Evolutionary conservation across 2,797 vertebrate species (phyloP).

Genomic region (Iguana delicatissima): DNA sequence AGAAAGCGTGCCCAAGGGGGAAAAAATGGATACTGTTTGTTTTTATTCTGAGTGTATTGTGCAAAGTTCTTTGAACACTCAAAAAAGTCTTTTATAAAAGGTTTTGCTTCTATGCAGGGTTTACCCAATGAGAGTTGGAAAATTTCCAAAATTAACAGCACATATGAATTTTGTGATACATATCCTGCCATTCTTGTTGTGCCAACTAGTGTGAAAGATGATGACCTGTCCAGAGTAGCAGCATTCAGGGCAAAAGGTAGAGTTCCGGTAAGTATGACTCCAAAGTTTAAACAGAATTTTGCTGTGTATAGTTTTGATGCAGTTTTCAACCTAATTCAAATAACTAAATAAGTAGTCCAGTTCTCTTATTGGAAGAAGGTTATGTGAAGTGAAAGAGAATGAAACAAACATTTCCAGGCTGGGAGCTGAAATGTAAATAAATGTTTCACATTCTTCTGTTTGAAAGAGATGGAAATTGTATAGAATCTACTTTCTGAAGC

Average conservation of each 20-base stretch:
- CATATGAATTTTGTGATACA: slow-evolving; percentile 93
- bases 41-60: not conserved
- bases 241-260: slow-evolving; percentile 93
- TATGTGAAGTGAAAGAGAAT: not conserved
- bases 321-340: not conserved
- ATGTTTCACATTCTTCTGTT: not conserved
- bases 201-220: slow-evolving; percentile 92
- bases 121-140: slow-evolving; percentile 98
- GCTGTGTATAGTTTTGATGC: not conserved
- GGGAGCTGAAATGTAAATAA: not conserved
- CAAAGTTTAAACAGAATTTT: not conserved
- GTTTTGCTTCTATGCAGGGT: slow-evolving; percentile 81
- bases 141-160: slow-evolving; percentile 93
- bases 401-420: slow-evolving; percentile 3
- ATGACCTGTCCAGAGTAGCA: slow-evolving; percentile 90
- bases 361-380: not conserved
- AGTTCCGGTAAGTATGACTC: slow-evolving; percentile 87
- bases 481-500: not conserved
- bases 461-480: not conserved
- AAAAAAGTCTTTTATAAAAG: slow-evolving; percentile 10
- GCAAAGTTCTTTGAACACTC: not conserved
- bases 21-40: fast-evolving
- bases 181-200: slow-evolving; percentile 93
- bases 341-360: not conserved
- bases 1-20: not conserved